Conservation (phyloP, 2,113 vertebrate genomes). For the Propithecus coquereli region DNA sequence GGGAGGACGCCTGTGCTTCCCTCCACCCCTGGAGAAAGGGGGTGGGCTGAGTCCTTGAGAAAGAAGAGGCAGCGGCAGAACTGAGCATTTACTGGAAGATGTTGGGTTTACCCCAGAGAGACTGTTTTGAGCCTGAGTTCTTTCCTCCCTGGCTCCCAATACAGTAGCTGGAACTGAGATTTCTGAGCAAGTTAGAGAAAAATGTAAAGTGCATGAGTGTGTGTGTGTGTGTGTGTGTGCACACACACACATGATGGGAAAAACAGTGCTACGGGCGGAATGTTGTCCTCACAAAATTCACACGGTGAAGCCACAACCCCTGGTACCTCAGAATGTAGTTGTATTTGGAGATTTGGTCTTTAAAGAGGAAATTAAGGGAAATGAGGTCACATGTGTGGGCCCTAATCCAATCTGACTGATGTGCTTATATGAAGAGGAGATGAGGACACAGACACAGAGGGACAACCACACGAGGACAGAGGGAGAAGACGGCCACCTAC, state of each 20-base stretch:
- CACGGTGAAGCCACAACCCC: neutral
- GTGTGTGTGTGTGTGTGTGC: fast-evolving
- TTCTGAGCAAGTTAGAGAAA: neutral
- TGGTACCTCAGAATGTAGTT: neutral
- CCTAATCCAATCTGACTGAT: neutral
- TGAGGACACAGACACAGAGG: neutral
- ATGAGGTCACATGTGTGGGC: neutral
- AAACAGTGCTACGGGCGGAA: neutral
- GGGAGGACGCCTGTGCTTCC: neutral
- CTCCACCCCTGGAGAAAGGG: neutral
- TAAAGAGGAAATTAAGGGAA: neutral
- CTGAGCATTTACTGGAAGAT: neutral
- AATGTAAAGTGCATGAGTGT: neutral
- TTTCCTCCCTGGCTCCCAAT: neutral
- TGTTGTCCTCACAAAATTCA: fast-evolving
- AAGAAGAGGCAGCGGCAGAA: neutral
- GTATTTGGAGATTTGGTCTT: neutral
- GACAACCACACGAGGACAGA: neutral
- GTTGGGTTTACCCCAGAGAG: neutral
- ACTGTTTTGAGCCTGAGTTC: neutral
- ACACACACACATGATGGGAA: neutral
- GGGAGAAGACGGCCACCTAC: neutral
- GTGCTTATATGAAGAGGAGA: neutral
- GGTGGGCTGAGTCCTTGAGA: neutral
- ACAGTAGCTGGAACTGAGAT: neutral